phyloP scores from a whole-genome alignment of 1,140 invertebrate species.

The Onthophagus taurus region DNA sequence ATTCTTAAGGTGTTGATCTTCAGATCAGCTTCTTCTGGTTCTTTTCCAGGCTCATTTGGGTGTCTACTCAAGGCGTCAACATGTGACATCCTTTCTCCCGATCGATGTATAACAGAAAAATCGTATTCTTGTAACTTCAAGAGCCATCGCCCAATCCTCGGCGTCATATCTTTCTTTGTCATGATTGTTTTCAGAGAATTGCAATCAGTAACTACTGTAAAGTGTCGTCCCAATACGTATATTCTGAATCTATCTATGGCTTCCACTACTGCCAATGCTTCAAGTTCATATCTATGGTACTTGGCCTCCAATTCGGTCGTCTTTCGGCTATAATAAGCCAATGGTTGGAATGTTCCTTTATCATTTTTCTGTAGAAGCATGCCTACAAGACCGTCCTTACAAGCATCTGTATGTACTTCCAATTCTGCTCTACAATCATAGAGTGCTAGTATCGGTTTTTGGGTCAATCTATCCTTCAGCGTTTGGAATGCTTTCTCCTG shows the following conservation, averaged over 20 bases:
- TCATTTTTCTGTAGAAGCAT: constrained; percentile 14
- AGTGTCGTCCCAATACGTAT: constrained; percentile 32
- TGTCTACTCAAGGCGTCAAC: constrained; percentile 1
- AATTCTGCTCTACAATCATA: neutral
- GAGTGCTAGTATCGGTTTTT: neutral
- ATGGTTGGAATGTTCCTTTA: neutral
- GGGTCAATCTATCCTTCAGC: neutral
- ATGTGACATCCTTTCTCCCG: neutral
- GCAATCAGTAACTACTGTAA: constrained; percentile 35
- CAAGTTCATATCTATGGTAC: constrained; percentile 21
- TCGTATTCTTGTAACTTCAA: constrained; percentile 20
- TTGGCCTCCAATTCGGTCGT: neutral
- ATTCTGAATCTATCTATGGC: constrained; percentile 21
- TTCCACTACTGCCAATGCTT: constrained; percentile 20
- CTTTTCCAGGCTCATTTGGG: no score
- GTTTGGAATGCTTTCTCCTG: constrained; percentile 3
- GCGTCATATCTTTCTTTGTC: constrained; percentile 18
- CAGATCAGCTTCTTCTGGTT: no score
- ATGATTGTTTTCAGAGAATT: constrained; percentile 17
- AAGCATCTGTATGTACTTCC: neutral
- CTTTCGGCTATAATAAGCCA: neutral
- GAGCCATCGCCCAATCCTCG: constrained; percentile 22
- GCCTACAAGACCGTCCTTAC: constrained; percentile 13
- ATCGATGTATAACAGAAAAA: constrained; percentile 15
- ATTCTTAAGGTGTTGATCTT: constrained; percentile 29